Conservation (phyloP, 2,888 invertebrate genomes). For the Calameuta pallipes region DNA sequence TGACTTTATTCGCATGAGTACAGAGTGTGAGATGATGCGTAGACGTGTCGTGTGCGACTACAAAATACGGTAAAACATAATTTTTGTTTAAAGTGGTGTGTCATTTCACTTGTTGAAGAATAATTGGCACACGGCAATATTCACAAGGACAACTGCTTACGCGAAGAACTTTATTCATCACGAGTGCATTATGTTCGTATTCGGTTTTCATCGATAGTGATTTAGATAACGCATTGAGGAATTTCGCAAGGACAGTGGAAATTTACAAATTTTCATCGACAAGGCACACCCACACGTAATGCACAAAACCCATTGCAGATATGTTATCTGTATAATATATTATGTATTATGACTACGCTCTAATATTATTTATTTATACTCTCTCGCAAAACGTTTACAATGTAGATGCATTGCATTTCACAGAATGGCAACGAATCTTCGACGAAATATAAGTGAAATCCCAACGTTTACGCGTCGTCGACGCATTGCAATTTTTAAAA, state of each 20-base stretch:
- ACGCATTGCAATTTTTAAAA: background rate
- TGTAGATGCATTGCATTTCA: background rate
- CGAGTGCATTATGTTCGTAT: background rate
- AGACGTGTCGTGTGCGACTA: background rate
- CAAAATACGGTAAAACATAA: background rate
- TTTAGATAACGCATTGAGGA: background rate
- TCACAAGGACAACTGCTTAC: background rate
- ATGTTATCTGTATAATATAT: background rate
- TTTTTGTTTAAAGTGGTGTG: background rate
- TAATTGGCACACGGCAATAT: background rate
- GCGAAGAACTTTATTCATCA: background rate
- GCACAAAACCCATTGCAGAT: background rate
- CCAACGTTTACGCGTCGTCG: background rate
- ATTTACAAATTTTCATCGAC: background rate
- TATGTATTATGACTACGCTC: background rate
- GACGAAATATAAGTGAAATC: background rate
- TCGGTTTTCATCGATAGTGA: background rate
- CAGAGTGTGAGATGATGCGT: background rate
- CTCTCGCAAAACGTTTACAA: background rate
- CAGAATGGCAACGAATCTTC: no score
- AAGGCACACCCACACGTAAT: background rate
- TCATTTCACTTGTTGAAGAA: background rate
- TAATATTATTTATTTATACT: background rate
- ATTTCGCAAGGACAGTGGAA: background rate
- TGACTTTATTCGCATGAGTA: no score